phyloP scores from a whole-genome alignment of 2,113 vertebrate species.

The Fulica atra region DNA sequence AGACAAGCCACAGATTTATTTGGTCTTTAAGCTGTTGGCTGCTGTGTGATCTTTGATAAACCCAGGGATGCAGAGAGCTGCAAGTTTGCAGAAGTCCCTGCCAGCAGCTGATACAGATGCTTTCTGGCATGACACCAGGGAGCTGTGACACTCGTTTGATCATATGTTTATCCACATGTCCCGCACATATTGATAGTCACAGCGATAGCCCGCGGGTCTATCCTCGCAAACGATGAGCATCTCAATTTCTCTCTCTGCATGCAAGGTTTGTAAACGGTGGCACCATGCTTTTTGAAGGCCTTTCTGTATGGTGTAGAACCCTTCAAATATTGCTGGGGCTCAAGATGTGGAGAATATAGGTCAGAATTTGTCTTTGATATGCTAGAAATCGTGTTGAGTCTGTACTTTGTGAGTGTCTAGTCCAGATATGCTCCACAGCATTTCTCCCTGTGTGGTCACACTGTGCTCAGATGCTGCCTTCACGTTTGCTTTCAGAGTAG shows the following conservation, averaged over 20 bases:
- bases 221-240: not conserved
- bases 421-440: not conserved
- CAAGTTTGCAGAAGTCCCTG: not conserved
- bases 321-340: not conserved
- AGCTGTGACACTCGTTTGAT: conserved; percentile 30
- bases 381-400: not conserved
- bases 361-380: not conserved
- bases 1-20: conserved; percentile 31
- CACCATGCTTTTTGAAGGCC: not conserved
- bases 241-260: not conserved
- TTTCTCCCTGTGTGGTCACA: not conserved
- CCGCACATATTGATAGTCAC: not conserved
- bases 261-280: not conserved
- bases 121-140: conserved; percentile 34
- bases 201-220: conserved; percentile 17
- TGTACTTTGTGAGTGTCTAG: not conserved
- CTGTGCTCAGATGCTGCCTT: not conserved
- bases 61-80: not conserved
- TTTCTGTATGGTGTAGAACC: not conserved
- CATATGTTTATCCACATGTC: conserved; percentile 39
- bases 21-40: conserved; percentile 33
- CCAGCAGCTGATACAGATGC: conserved; percentile 60
- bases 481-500: not conserved
- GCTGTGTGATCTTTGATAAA: conserved; percentile 18
- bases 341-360: not conserved